These are phyloP conservation scores for Gymnogyps californianus DNA, from an alignment of 2,113 vertebrate species.

Conservation along the genomic window DNA sequence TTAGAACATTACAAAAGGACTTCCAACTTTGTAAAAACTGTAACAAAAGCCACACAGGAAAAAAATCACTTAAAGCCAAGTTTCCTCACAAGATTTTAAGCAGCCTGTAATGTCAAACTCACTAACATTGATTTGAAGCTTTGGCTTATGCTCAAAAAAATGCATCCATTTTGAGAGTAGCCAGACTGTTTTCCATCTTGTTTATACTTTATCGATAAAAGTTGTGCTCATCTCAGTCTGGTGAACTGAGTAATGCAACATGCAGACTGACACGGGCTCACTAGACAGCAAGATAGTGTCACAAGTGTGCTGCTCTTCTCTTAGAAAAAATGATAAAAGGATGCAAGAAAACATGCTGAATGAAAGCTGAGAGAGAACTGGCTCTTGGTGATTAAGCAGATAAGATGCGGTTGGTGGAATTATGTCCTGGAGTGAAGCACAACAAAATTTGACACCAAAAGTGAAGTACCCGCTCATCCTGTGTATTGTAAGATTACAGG, in stretches of 20 bases:
- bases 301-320: background rate
- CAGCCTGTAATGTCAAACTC: background rate
- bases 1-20: background rate
- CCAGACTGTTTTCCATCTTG: background rate
- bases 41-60: background rate
- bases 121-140: background rate
- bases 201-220: background rate
- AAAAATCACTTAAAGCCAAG: background rate
- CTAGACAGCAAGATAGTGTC: background rate
- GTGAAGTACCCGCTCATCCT: background rate
- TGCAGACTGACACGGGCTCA: background rate
- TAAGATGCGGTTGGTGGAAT: fast-evolving
- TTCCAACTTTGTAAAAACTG: background rate
- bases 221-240: background rate
- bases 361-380: background rate
- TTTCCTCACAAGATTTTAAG: constrained; percentile 20
- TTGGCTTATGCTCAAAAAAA: background rate
- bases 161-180: background rate
- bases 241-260: background rate
- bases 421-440: background rate
- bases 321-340: background rate
- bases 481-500: background rate
- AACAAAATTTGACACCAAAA: background rate
- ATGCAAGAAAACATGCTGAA: constrained; percentile 6
- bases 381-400: background rate